Percentiles rank a stretch among this genome's conserved stretches.
Conservation (phyloP, 2,797 vertebrate species). For the Trematomus bernacchii region DNA sequence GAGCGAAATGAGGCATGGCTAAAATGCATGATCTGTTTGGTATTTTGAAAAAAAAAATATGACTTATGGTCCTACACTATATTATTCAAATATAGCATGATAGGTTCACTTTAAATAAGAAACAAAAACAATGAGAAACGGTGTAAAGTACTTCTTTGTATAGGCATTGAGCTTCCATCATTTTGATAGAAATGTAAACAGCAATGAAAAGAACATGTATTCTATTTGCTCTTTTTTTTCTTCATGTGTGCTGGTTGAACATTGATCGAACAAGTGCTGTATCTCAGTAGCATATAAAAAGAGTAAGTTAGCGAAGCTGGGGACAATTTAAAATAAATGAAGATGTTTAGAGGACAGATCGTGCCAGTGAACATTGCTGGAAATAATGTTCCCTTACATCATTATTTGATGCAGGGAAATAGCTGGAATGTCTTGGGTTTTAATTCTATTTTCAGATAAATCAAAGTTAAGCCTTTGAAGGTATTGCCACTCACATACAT, state of each 20-base stretch:
- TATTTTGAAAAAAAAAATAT: no score
- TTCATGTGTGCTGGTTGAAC: background rate
- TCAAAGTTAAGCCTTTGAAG: constrained; percentile 16
- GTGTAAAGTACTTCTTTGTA: background rate
- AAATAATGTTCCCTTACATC: background rate
- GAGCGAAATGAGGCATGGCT: no score
- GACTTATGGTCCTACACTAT: no score
- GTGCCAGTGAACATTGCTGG: constrained; percentile 25
- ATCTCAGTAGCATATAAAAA: constrained; percentile 7
- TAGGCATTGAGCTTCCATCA: background rate
- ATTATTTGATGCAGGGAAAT: constrained; percentile 8
- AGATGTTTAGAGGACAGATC: constrained; percentile 44
- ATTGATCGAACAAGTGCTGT: constrained; percentile 12
- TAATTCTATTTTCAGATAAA: constrained; percentile 22
- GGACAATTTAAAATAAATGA: constrained; percentile 37
- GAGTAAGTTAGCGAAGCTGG: constrained; percentile 9
- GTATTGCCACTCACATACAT: constrained; percentile 7
- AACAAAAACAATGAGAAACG: background rate
- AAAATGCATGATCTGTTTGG: no score
- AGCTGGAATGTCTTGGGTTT: constrained; percentile 13
- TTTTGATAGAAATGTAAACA: background rate
- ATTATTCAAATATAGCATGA: no score
- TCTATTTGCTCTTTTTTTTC: background rate
- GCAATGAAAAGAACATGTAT: background rate
- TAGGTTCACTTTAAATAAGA: background rate